Evolutionary conservation across 2,888 invertebrate genomes (phyloP).

Genomic region (Pollenia labialis): DNA sequence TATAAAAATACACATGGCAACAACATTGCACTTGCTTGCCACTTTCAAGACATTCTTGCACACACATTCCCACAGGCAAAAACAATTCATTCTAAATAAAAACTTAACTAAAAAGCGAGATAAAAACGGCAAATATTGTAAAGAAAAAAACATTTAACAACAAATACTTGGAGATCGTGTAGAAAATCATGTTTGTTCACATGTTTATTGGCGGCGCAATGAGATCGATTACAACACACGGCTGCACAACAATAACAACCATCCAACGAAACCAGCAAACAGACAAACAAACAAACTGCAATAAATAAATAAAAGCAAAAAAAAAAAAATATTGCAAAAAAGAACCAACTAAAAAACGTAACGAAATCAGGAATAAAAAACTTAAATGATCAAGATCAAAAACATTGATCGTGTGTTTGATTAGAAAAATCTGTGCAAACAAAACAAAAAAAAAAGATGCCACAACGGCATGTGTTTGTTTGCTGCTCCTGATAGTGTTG

Average conservation of each 20-base stretch:
- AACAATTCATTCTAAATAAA: conserved; percentile 35
- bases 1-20: conserved; percentile 58
- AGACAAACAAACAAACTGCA: conserved; percentile 44
- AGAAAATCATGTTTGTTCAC: conserved; percentile 72
- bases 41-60: conserved; percentile 20
- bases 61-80: conserved; percentile 29
- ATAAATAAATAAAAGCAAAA: conserved; percentile 33
- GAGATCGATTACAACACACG: conserved; percentile 71
- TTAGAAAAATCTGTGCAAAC: conserved; percentile 59
- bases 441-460: conserved; percentile 37
- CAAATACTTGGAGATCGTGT: conserved; percentile 70
- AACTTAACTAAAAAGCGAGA: neutral
- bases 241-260: conserved; percentile 12
- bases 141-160: conserved; percentile 21
- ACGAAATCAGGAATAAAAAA: conserved; percentile 52
- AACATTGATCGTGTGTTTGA: conserved; percentile 71
- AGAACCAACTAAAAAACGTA: conserved; percentile 1
- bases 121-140: conserved; percentile 54
- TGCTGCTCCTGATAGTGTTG: neutral
- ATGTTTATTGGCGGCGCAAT: conserved; percentile 73
- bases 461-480: conserved; percentile 1
- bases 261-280: neutral
- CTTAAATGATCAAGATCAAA: conserved; percentile 68
- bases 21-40: conserved; percentile 64
- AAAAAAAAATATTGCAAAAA: conserved; percentile 28